These are phyloP conservation scores for Tapera naevia DNA, from an alignment of 2,797 vertebrate genomes.

Conservation along the genomic window DNA sequence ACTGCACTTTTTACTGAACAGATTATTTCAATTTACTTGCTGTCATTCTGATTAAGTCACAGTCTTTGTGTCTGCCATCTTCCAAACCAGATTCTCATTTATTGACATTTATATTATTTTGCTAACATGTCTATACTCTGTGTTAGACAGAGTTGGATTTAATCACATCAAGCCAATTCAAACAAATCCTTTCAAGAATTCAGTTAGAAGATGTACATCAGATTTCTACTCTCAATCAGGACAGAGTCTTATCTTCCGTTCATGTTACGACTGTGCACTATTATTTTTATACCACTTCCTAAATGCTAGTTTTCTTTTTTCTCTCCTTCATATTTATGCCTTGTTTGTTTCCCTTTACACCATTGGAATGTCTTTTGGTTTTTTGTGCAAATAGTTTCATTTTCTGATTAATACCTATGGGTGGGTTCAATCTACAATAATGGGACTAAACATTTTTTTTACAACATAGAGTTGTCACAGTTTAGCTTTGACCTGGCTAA, in stretches of 20 bases:
- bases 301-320: not conserved
- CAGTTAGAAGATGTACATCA: not conserved
- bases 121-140: not conserved
- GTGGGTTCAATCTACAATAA: not conserved
- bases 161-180: not conserved
- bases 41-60: not conserved
- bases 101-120: not conserved
- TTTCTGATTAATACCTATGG: not conserved
- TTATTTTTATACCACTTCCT: not conserved
- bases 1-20: not conserved
- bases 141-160: not conserved
- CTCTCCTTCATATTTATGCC: not conserved
- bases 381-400: fast-evolving
- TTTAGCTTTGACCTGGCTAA: too few species aligned
- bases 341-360: not conserved
- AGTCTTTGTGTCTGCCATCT: not conserved
- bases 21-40: not conserved
- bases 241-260: not conserved
- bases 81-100: not conserved
- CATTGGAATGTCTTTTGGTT: not conserved
- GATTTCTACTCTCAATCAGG: not conserved
- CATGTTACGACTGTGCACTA: not conserved
- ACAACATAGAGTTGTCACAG: not conserved
- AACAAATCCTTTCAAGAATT: not conserved
- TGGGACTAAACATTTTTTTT: not conserved